phyloP scores from a whole-genome alignment of 2,797 vertebrate genomes.

The Lacerta bilineata region DNA sequence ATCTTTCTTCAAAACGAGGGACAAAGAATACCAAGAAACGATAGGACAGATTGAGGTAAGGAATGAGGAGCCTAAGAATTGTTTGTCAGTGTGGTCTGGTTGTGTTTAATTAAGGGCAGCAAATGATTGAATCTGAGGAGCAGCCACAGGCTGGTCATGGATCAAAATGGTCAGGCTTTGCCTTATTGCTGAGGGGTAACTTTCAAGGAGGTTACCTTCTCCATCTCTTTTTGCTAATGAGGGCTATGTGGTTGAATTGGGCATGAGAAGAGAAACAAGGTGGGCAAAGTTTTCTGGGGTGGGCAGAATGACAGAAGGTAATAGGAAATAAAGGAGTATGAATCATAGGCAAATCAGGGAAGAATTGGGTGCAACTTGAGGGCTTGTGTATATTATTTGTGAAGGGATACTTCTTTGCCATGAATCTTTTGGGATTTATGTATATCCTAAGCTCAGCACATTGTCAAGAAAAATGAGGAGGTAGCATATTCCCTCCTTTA shows the following conservation, averaged over 20 bases:
- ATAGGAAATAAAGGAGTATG: not conserved
- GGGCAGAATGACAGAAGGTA: not conserved
- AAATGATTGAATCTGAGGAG: not conserved
- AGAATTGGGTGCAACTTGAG: not conserved
- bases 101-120: accelerated
- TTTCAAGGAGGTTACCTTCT: conserved; percentile 18
- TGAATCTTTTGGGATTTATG: too few species aligned
- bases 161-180: not conserved
- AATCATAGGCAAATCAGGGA: not conserved
- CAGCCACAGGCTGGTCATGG: not conserved
- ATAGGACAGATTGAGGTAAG: conserved; percentile 98
- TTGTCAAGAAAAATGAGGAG: not conserved
- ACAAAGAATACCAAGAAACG: conserved; percentile 98
- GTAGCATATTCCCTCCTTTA: not conserved
- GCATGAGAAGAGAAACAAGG: not conserved
- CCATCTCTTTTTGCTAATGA: conserved; percentile 19
- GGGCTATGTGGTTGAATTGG: not conserved
- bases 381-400: not conserved
- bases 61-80: not conserved
- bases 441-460: too few species aligned
- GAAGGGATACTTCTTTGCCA: not conserved
- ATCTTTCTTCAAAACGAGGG: conserved; percentile 95
- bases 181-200: accelerated
- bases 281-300: not conserved
- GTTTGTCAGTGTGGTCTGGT: too few species aligned